phyloP scores from a whole-genome alignment of 2,888 invertebrate genomes.

The Neoscelio sp. region DNA sequence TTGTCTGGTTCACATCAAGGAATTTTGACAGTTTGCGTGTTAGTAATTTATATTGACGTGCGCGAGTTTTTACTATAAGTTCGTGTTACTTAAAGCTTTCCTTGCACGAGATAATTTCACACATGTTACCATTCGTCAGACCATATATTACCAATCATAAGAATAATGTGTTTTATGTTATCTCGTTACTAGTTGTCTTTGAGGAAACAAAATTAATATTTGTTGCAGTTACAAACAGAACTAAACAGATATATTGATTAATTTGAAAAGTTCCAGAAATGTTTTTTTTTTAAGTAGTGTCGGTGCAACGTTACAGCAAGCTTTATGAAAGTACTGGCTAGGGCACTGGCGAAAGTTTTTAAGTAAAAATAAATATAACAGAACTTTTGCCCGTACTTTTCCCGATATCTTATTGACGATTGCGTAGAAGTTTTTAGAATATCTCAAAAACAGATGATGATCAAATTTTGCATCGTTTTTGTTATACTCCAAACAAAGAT shows the following conservation, averaged over 20 bases:
- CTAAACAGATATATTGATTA: conserved; percentile 28
- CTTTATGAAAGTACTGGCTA: conserved; percentile 47
- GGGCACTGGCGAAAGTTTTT: conserved; percentile 40
- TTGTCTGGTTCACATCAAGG: conserved; percentile 31
- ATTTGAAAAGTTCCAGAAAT: conserved; percentile 17
- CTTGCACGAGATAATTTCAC: conserved; percentile 41
- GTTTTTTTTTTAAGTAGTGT: conserved; percentile 31
- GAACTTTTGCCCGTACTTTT: conserved; percentile 41
- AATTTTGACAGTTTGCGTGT: conserved; percentile 53
- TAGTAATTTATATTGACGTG: conserved; percentile 50
- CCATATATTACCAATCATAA: conserved; percentile 26
- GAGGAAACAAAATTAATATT: not conserved
- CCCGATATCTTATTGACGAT: conserved; percentile 52
- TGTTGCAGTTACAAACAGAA: conserved; percentile 12
- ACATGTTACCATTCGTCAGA: conserved; percentile 19
- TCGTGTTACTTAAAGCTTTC: conserved; percentile 41
- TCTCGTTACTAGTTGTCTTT: too few relatives aligned
- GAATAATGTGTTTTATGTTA: not conserved
- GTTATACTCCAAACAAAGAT: not conserved
- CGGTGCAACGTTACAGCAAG: conserved; percentile 24
- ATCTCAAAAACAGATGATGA: conserved; percentile 46
- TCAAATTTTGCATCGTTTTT: conserved; percentile 32
- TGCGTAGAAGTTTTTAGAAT: conserved; percentile 39
- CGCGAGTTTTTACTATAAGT: conserved; percentile 48
- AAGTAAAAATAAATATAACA: conserved; percentile 59